Percentiles rank a stretch among this genome's conserved stretches.
Conservation (phyloP, 2,888 invertebrate species). For the Agrotis ipsilon region DNA sequence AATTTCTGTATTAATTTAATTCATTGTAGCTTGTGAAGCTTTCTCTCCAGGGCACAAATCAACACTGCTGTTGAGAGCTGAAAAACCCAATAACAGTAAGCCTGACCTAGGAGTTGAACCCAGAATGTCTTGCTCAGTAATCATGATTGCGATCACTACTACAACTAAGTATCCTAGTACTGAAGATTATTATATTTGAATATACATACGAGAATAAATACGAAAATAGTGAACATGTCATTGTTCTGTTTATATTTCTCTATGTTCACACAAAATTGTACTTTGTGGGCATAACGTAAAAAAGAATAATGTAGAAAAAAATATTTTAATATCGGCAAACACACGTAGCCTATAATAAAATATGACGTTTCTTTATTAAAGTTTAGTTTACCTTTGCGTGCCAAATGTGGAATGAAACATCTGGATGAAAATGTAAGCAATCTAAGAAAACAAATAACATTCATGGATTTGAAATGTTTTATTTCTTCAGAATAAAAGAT, state of each 20-base stretch:
- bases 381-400: conserved; percentile 2
- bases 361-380: conserved; percentile 40
- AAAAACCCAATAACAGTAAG: no score
- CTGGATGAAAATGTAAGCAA: conserved; percentile 21
- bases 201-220: no score
- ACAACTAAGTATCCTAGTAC: no score
- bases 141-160: no score
- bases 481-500: neutral
- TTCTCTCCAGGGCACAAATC: no score
- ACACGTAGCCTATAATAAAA: neutral
- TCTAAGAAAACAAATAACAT: conserved; percentile 14
- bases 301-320: neutral
- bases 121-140: no score
- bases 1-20: no score
- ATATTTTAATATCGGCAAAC: conserved; percentile 26
- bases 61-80: no score
- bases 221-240: no score
- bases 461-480: conserved; percentile 12
- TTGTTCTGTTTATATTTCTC: neutral
- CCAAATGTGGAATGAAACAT: conserved; percentile 24
- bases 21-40: no score
- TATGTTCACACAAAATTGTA: neutral
- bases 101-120: no score
- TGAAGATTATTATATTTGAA: no score
- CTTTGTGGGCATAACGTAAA: neutral